phyloP scores from a whole-genome alignment of 1,140 invertebrate genomes.

The Bombus superbus region DNA sequence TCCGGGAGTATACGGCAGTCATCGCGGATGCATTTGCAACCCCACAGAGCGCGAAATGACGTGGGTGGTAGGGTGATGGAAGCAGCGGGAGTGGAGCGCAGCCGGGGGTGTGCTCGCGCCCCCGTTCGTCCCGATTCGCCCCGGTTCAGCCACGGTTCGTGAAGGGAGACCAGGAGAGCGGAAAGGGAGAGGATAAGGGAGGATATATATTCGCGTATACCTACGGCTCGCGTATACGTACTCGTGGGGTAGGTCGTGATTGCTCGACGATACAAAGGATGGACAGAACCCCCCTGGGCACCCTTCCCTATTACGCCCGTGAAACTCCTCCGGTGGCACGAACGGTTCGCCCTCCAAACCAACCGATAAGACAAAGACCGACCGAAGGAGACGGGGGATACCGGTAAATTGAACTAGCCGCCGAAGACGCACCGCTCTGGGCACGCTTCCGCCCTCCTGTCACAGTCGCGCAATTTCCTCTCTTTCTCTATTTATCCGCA shows the following conservation, averaged over 20 bases:
- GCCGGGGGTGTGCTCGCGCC: constrained; percentile 7
- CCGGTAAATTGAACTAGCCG: constrained; percentile 65
- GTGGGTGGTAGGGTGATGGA: constrained; percentile 42
- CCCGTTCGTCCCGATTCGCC: neutral
- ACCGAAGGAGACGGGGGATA: constrained; percentile 14
- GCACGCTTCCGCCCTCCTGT: neutral
- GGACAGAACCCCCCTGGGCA: constrained; percentile 77
- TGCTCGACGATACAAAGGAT: constrained; percentile 80
- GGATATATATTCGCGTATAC: constrained; percentile 33
- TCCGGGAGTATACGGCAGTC: constrained; percentile 72
- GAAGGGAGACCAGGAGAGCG: constrained; percentile 27
- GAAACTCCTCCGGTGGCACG: constrained; percentile 62
- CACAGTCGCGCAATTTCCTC: neutral
- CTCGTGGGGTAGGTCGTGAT: constrained; percentile 79
- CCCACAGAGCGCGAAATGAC: constrained; percentile 69
- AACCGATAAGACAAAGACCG: constrained; percentile 48
- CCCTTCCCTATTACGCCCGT: constrained; percentile 68
- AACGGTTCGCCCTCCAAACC: constrained; percentile 20
- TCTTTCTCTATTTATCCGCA: neutral
- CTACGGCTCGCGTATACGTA: constrained; percentile 35
- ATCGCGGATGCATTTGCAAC: constrained; percentile 75
- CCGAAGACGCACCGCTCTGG: constrained; percentile 28
- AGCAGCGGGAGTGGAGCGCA: constrained; percentile 13
- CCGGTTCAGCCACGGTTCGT: constrained; percentile 17
- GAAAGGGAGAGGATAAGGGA: constrained; percentile 2